Base-by-base conservation (phyloP, 2,888 invertebrate species). In the Nymphalis urticae region DNA sequence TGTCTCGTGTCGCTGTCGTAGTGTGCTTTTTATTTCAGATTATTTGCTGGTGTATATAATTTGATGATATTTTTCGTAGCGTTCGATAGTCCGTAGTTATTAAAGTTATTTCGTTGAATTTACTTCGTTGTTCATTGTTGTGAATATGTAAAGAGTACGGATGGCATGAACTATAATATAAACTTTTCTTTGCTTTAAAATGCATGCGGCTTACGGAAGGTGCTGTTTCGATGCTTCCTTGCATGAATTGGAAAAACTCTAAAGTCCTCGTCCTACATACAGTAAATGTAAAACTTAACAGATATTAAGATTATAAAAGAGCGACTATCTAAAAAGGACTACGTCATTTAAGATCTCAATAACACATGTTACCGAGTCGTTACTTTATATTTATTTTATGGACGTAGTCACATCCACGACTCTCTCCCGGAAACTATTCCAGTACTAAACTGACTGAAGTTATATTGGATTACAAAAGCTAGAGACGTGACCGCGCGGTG, bases 1-100 rank as follows among this genome's bases (percentile, higher is more conserved):
- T 82, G 87, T 87, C 75, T 78, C 77, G 84, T 85, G 64, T 79
- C 73, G 73, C 71, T 80, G 79, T 80, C 66, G 64, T 66, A 66
- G 64, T 68, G 60, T 69, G 62, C 71, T 75, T 66, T 19, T 19
- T 59, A 60, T 71, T 51, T 53, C 53, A 47, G 69, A 68, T 71
- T 42, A 58, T 70, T 68, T 74, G 65, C 71, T 72, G 76, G 72
- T 72, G 66, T 21, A 62, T 62, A 27, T 48, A 58, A 16, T 50
- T 50, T 27, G 16, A 27, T 59, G 16, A 64, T 24, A 19, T 65
- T 16, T 19, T 58, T 19, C n/a, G 19, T 58, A 58, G 58, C 17
- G 42, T 58, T 19, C 36, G 36, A 58, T 36, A 32, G n/a, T 42
- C 13, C 19, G 17, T 36, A 36, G 27, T 32, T 32, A n/a, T 56